phyloP scores from a whole-genome alignment of 37 sponge, comb jelly and placozoan species.

The Ephydatia muelleri region DNA sequence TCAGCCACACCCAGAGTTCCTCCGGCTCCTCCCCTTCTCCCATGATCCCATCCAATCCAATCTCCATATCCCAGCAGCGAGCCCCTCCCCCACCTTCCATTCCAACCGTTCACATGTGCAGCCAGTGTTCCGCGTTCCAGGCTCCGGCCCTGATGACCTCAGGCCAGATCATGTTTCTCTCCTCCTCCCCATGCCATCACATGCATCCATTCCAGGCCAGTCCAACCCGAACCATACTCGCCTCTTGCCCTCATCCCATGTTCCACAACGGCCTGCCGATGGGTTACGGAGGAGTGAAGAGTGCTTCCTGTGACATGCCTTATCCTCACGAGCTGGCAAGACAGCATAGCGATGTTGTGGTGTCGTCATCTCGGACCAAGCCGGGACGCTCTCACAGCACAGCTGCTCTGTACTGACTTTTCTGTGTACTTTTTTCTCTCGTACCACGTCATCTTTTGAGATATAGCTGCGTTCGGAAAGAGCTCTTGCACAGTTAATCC shows the following conservation, averaged over 20 bases:
- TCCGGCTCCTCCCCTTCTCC: neutral
- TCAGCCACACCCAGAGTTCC: neutral
- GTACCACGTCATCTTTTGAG: neutral
- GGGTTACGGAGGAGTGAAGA: neutral
- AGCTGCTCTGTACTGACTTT: neutral
- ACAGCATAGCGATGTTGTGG: neutral
- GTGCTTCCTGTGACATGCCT: neutral
- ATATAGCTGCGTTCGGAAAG: neutral
- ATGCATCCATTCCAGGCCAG: neutral
- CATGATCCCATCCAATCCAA: neutral
- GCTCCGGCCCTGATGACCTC: neutral
- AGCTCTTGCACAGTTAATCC: neutral
- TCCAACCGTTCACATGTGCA: neutral
- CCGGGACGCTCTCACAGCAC: neutral
- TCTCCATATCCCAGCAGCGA: neutral
- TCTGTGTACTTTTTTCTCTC: neutral
- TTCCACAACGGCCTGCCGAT: neutral
- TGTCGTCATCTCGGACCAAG: neutral
- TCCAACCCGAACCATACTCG: neutral
- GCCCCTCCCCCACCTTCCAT: neutral
- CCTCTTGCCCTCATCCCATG: neutral
- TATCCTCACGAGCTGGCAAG: neutral
- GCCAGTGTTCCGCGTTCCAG: neutral
- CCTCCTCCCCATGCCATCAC: neutral
- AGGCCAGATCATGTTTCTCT: neutral